Conservation (phyloP, 1,140 invertebrate species). For the Thaumetopoea pityocampa region DNA sequence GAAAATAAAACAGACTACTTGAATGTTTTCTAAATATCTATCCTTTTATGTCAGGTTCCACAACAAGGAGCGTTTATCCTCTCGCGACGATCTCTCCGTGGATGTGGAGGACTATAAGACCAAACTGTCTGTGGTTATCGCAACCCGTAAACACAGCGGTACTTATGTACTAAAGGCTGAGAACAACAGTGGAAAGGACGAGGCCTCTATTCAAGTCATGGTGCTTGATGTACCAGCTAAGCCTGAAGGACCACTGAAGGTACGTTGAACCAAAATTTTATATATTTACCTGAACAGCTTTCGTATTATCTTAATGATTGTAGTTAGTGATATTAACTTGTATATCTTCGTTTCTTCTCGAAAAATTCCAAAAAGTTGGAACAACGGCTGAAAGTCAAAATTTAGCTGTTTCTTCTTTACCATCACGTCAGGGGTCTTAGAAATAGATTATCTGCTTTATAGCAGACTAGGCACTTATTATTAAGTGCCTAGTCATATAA, state of each 20-base stretch:
- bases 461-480: too few species aligned
- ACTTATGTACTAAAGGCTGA: constrained; percentile 91
- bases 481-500: too few species aligned
- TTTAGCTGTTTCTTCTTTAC: too few species aligned
- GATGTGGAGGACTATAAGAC: constrained; percentile 92
- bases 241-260: constrained; percentile 94
- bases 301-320: neutral
- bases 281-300: neutral
- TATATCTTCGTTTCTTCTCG: too few species aligned
- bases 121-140: constrained; percentile 85
- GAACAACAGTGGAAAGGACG: constrained; percentile 93
- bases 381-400: too few species aligned
- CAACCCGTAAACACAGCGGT: constrained; percentile 89
- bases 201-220: constrained; percentile 91
- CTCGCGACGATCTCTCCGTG: constrained; percentile 83
- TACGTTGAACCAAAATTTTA: constrained; percentile 41
- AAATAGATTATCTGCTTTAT: too few species aligned
- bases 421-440: too few species aligned
- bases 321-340: too few species aligned
- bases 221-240: constrained; percentile 92
- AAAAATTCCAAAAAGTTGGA: too few species aligned
- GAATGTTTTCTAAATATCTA: neutral
- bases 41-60: constrained; percentile 75
- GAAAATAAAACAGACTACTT: too few species aligned
- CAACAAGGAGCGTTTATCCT: constrained; percentile 85